Conservation (phyloP, 2,888 invertebrate genomes). For the Macaria notata region DNA sequence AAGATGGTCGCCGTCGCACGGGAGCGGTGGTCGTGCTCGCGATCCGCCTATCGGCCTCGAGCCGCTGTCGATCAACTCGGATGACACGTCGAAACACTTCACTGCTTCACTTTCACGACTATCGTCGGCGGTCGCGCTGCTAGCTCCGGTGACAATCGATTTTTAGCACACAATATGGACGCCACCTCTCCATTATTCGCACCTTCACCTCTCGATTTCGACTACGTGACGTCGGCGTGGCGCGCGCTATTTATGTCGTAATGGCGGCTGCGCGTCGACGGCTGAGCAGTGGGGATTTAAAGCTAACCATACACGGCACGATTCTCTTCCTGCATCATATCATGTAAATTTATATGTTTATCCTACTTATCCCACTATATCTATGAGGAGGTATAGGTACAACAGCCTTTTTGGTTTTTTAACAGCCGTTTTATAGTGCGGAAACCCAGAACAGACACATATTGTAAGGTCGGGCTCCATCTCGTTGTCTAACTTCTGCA, state of each 20-base stretch:
- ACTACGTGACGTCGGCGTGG: slow-evolving; percentile 74
- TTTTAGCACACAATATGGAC: slow-evolving; percentile 69
- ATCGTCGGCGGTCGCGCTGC: slow-evolving; percentile 74
- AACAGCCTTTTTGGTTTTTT: too few species aligned
- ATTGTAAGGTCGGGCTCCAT: background rate
- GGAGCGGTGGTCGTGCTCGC: slow-evolving; percentile 46
- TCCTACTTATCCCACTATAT: too few species aligned
- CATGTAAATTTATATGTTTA: too few species aligned
- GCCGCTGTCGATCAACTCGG: slow-evolving; percentile 73
- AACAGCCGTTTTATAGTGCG: too few species aligned
- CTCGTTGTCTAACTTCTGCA: slow-evolving; percentile 1
- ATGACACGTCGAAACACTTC: slow-evolving; percentile 80
- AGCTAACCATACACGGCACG: slow-evolving; percentile 43
- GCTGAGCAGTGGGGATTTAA: slow-evolving; percentile 72
- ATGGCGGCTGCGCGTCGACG: slow-evolving; percentile 68
- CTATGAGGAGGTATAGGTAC: too few species aligned
- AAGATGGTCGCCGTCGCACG: slow-evolving; percentile 68
- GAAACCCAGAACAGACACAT: too few species aligned
- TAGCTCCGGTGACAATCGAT: slow-evolving; percentile 77
- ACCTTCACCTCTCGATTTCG: slow-evolving; percentile 78
- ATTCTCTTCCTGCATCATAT: background rate
- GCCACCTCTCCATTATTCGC: slow-evolving; percentile 79
- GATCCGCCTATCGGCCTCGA: slow-evolving; percentile 67
- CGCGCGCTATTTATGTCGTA: slow-evolving; percentile 61
- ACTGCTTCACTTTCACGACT: slow-evolving; percentile 74